Evolutionary conservation across 2,888 invertebrate genomes (phyloP).

Genomic region (Andrena minutula): DNA sequence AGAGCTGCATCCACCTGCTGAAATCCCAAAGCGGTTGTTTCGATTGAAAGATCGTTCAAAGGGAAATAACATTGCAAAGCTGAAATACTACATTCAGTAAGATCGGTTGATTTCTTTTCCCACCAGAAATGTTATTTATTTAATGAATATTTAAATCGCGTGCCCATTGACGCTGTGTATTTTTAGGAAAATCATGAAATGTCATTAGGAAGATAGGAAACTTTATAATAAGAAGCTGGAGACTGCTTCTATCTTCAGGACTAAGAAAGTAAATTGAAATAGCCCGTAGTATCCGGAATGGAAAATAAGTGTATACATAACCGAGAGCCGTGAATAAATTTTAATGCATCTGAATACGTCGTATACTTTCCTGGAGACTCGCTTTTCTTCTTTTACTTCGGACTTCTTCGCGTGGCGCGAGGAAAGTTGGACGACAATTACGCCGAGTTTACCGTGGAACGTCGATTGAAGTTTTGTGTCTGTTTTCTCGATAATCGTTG

Average conservation of each 20-base stretch:
- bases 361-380: not conserved
- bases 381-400: not conserved
- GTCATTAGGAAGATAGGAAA: too few species aligned
- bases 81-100: not conserved
- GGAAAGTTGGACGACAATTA: conserved; percentile 49
- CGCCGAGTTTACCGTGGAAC: conserved; percentile 27
- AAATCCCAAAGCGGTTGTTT: conserved; percentile 7
- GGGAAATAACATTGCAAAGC: not conserved
- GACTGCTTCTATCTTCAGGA: not conserved
- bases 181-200: too few species aligned
- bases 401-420: not conserved
- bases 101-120: not conserved
- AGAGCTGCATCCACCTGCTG: conserved; percentile 16
- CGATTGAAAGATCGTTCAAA: conserved; percentile 1
- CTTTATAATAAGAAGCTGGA: too few species aligned
- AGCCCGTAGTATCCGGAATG: not conserved
- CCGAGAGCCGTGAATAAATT: conserved; percentile 24
- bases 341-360: conserved; percentile 13
- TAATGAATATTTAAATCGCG: too few species aligned
- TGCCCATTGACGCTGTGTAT: too few species aligned
- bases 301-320: not conserved
- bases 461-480: conserved; percentile 50
- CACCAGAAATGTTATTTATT: too few species aligned
- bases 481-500: conserved; percentile 50
- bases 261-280: conserved; percentile 14